Conservation (phyloP, 2,888 invertebrate species). For the Pemphredon lugubris region DNA sequence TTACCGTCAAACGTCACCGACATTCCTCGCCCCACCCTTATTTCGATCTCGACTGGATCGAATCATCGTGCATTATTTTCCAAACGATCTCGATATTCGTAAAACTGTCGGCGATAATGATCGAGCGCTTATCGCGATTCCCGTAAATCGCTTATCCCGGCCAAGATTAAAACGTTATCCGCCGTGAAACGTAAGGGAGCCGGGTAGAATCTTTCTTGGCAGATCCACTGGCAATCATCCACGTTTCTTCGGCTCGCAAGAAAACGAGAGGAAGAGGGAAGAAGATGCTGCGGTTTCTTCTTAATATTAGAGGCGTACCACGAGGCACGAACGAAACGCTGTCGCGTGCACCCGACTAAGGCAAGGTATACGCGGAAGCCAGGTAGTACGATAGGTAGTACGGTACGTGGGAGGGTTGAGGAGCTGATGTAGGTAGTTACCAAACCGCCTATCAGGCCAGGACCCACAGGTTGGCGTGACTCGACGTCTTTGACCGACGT, state of each 20-base stretch:
- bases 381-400: too few relatives aligned
- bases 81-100: conserved; percentile 3
- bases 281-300: too few relatives aligned
- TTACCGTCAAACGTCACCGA: too few relatives aligned
- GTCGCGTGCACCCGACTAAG: too few relatives aligned
- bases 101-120: conserved; percentile 9
- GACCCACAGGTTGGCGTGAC: conserved; percentile 75
- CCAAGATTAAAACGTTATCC: conserved; percentile 28
- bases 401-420: conserved; percentile 36
- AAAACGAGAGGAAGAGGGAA: too few relatives aligned
- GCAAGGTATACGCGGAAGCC: too few relatives aligned
- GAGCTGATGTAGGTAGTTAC: conserved; percentile 55
- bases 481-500: conserved; percentile 61
- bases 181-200: conserved; percentile 6
- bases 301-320: too few relatives aligned
- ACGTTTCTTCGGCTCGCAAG: not conserved
- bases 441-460: conserved; percentile 62
- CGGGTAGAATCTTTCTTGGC: conserved; percentile 16
- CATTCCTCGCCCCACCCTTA: too few relatives aligned
- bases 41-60: not conserved
- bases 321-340: too few relatives aligned
- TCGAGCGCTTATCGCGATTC: conserved; percentile 13
- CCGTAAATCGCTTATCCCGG: not conserved
- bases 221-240: conserved; percentile 20
- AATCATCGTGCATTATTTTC: not conserved